A percentile compares a stretch with the other conserved stretches of the same genome.
These are phyloP conservation scores for Orthonevra nobilis DNA, from an alignment of 2,888 invertebrate genomes.

Conservation along the genomic window DNA sequence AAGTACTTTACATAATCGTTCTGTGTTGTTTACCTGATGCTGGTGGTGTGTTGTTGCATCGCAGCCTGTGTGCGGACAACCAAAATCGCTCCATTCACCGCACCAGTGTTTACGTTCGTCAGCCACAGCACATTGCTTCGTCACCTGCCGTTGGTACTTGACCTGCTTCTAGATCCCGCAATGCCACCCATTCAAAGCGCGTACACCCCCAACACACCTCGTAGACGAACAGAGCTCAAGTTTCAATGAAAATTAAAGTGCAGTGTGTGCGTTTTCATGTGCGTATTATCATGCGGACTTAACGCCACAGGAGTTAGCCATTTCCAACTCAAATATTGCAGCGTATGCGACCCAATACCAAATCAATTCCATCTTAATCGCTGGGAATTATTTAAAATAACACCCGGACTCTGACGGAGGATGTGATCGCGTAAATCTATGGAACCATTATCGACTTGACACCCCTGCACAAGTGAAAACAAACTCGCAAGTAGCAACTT, in stretches of 20 bases:
- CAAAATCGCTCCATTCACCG: constrained; percentile 22
- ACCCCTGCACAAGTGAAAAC: constrained; percentile 27
- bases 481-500: constrained; percentile 24
- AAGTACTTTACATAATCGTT: constrained; percentile 69
- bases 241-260: constrained; percentile 32
- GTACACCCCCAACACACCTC: not conserved
- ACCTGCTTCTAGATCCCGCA: constrained; percentile 55
- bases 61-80: constrained; percentile 31
- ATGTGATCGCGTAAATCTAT: constrained; percentile 37
- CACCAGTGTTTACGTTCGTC: constrained; percentile 50
- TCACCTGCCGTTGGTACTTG: constrained; percentile 71
- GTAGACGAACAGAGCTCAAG: constrained; percentile 20
- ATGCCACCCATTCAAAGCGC: no score
- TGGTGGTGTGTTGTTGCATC: constrained; percentile 24
- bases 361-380: constrained; percentile 47
- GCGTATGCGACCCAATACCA: constrained; percentile 2
- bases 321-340: constrained; percentile 16
- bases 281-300: constrained; percentile 40
- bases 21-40: constrained; percentile 30
- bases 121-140: constrained; percentile 60
- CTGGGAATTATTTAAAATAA: constrained; percentile 58
- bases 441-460: constrained; percentile 61
- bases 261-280: constrained; percentile 2
- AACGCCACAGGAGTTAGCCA: constrained; percentile 39
- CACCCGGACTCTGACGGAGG: constrained; percentile 4